A percentile compares a stretch with the other conserved stretches of the same genome.
Conservation (phyloP, 2,888 invertebrate species). For the Dorcus hopei region DNA sequence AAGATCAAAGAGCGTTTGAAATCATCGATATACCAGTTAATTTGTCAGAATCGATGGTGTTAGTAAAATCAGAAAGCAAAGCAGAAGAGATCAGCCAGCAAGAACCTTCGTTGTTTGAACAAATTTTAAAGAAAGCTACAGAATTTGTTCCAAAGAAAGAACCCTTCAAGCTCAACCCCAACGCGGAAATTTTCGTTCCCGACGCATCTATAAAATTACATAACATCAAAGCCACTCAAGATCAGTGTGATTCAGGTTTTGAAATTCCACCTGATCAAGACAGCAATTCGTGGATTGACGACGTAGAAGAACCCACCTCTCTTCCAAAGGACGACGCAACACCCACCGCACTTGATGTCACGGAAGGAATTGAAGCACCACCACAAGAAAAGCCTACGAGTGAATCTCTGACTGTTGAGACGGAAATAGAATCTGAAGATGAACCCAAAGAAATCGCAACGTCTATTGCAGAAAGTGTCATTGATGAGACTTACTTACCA, state of each 20-base stretch:
- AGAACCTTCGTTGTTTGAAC: constrained; percentile 38
- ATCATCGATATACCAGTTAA: background rate
- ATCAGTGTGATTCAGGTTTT: constrained; percentile 32
- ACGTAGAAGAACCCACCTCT: constrained; percentile 32
- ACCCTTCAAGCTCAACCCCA: constrained; percentile 42
- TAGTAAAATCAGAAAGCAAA: background rate
- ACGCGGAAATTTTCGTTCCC: constrained; percentile 47
- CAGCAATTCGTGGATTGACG: constrained; percentile 40
- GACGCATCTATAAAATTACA: constrained; percentile 3
- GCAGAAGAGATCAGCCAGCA: constrained; percentile 8
- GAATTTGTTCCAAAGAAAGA: constrained; percentile 42
- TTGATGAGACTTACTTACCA: constrained; percentile 6
- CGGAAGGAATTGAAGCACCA: too few species aligned
- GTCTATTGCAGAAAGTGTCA: constrained; percentile 15
- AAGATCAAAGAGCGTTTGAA: constrained; percentile 6
- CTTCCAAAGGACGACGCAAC: background rate
- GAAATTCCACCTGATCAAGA: constrained; percentile 38
- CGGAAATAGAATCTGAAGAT: constrained; percentile 18
- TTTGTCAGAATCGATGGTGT: background rate
- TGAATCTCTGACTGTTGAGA: too few species aligned
- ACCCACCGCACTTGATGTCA: too few species aligned
- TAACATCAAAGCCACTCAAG: constrained; percentile 1
- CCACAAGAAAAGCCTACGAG: too few species aligned
- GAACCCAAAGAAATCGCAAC: constrained; percentile 10
- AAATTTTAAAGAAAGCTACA: constrained; percentile 37